phyloP scores from a whole-genome alignment of 2,797 vertebrate genomes.

The Mus minutoides region DNA sequence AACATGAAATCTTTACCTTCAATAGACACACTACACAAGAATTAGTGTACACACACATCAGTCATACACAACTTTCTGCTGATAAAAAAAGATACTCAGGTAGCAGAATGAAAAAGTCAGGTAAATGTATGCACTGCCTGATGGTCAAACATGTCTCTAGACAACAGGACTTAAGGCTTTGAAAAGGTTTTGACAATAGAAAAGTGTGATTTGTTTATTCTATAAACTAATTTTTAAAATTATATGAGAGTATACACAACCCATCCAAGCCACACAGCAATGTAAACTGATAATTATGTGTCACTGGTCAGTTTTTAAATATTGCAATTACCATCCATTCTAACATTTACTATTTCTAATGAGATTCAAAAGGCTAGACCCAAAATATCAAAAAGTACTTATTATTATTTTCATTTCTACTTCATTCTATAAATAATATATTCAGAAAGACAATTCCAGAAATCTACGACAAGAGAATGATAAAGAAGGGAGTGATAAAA shows the following conservation, averaged over 20 bases:
- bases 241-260: not conserved
- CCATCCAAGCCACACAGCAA: constrained; percentile 1
- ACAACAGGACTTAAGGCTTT: not conserved
- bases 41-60: not conserved
- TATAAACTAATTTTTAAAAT: not conserved
- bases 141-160: not conserved
- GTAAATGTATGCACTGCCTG: not conserved
- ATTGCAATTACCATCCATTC: not conserved
- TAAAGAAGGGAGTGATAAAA: not conserved
- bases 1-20: not conserved
- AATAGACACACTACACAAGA: not conserved
- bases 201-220: constrained; percentile 7
- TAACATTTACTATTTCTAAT: not conserved
- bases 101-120: not conserved
- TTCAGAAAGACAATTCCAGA: not conserved
- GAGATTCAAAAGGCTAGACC: constrained; percentile 5
- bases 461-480: not conserved
- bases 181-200: not conserved
- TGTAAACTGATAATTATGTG: constrained; percentile 37
- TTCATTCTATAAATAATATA: constrained; percentile 45
- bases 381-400: not conserved
- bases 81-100: not conserved
- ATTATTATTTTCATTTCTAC: constrained; percentile 13
- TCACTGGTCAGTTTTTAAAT: not conserved
- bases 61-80: not conserved